Conservation (phyloP, 1,140 invertebrate genomes). For the Macrotrachela quadricornifera region DNA sequence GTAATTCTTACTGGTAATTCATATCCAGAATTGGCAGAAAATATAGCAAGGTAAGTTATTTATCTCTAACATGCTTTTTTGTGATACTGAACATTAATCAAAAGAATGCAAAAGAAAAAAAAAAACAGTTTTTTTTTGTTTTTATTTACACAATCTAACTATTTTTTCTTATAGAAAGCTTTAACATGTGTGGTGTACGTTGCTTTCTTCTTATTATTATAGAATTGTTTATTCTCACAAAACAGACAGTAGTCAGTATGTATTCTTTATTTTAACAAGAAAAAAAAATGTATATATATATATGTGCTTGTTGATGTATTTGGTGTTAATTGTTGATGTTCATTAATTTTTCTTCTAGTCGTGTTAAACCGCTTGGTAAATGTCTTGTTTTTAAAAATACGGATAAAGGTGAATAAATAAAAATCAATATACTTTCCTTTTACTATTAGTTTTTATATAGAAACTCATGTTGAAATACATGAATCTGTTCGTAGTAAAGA, state of each 20-base stretch:
- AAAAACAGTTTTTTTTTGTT: slow-evolving; percentile 7
- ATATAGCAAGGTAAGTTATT: slow-evolving; percentile 54
- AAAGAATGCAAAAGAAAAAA: too few relatives aligned
- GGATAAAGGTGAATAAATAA: slow-evolving; percentile 35
- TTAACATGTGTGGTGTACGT: too few relatives aligned
- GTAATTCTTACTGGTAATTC: slow-evolving; percentile 68
- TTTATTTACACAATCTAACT: not conserved
- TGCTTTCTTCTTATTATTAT: too few relatives aligned
- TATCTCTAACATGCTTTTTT: not conserved
- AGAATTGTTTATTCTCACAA: too few relatives aligned
- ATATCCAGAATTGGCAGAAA: slow-evolving; percentile 69
- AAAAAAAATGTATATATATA: too few relatives aligned
- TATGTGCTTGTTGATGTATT: too few relatives aligned
- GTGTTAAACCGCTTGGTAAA: slow-evolving; percentile 63
- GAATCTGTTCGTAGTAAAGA: slow-evolving; percentile 85
- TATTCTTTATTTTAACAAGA: not conserved
- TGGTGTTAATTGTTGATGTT: too few relatives aligned
- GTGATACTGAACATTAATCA: too few relatives aligned
- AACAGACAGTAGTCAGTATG: too few relatives aligned
- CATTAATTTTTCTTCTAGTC: slow-evolving; percentile 37
- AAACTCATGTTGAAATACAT: slow-evolving; percentile 80
- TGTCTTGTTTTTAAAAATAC: slow-evolving; percentile 82
- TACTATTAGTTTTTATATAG: slow-evolving; percentile 20
- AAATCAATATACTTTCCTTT: not conserved
- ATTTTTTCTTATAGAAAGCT: too few relatives aligned